A percentile compares a stretch with the other conserved stretches of the same genome.
These are phyloP conservation scores for Torymus auratus DNA, from an alignment of 2,888 invertebrate genomes.

Conservation along the genomic window DNA sequence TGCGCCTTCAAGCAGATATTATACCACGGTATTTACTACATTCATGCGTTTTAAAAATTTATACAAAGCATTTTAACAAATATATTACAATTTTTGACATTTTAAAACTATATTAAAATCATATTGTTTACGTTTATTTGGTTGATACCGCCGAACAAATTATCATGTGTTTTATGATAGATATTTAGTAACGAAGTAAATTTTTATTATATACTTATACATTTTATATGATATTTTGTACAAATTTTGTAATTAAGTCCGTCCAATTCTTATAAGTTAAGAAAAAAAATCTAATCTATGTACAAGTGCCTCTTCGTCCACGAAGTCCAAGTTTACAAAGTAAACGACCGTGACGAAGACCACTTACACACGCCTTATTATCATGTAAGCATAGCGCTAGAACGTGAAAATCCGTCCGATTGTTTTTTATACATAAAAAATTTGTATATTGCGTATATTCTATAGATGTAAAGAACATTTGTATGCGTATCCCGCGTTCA, in stretches of 20 bases:
- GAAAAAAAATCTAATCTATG: background rate
- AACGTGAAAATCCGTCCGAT: slow-evolving; percentile 48
- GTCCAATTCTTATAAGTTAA: slow-evolving; percentile 40
- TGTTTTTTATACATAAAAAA: slow-evolving; percentile 25
- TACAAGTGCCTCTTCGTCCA: slow-evolving; percentile 23
- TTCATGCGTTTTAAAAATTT: too few species aligned
- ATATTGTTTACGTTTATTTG: too few species aligned
- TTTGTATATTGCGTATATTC: slow-evolving; percentile 33
- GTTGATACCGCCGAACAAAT: too few species aligned
- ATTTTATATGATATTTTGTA: slow-evolving; percentile 23
- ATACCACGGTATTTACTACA: background rate
- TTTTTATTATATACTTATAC: slow-evolving; percentile 23
- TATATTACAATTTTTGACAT: too few species aligned
- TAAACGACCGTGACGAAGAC: background rate
- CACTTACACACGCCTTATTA: background rate
- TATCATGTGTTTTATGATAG: too few species aligned
- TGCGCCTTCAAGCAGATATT: slow-evolving; percentile 26
- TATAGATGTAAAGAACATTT: background rate
- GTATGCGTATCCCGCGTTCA: background rate
- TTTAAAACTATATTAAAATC: too few species aligned
- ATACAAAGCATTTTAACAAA: too few species aligned
- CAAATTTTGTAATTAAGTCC: slow-evolving; percentile 27
- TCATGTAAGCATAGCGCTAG: slow-evolving; percentile 4
- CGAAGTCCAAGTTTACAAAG: background rate
- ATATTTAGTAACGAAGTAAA: slow-evolving; percentile 7